Base-by-base conservation (phyloP, 2,888 invertebrate species). In the Tryphoninae sp. region DNA sequence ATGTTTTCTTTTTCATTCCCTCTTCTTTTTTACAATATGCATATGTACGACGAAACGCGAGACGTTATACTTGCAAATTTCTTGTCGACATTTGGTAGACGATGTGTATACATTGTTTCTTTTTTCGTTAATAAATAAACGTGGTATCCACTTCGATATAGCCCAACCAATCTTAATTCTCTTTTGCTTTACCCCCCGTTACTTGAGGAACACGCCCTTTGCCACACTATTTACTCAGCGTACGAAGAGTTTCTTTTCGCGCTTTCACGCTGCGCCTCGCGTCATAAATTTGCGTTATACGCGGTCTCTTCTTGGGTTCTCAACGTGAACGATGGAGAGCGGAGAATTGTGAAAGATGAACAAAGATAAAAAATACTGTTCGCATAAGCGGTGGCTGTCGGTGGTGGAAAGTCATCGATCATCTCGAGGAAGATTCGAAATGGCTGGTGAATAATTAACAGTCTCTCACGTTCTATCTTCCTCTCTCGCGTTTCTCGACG, bases 321-420 rank as follows among this genome's bases (percentile, higher is more conserved):
- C 33, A 19, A 58, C 61, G 51, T n/a, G 61, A 76, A 72, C 62
- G 61, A 55, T 42, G n/a, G 11, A 55, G 40, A 68, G 19, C 19
- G 55, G 55, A 74, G 64, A 22, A 55, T 53, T 19, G 62, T n/a
- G 59, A 26, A 53, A 16, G 33, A 42, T 45, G 51, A 71, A 61
- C 19, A 33, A 19, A n/a, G 42, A 64, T 13, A 67, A 71, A 65
- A 49, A 67, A 67, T 71, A 78, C 42, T 65, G 23, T 61, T 45
- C 49, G 19, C 51, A 19, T 61, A 65, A 55, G 67, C 61, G 78
- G 79, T 79, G 72, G 72, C 72, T 72, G 72, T 58, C 33, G 49
- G 76, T n/a, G 53, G 64, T 75, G 22, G 58, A 49, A 53, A 72
- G 75, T 82, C 76, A 82, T 82, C 82, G 82, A 82, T 82, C 82